These are phyloP conservation scores for Petrolisthes cinctipes DNA, from an alignment of 2,888 invertebrate genomes.

Conservation along the genomic window DNA sequence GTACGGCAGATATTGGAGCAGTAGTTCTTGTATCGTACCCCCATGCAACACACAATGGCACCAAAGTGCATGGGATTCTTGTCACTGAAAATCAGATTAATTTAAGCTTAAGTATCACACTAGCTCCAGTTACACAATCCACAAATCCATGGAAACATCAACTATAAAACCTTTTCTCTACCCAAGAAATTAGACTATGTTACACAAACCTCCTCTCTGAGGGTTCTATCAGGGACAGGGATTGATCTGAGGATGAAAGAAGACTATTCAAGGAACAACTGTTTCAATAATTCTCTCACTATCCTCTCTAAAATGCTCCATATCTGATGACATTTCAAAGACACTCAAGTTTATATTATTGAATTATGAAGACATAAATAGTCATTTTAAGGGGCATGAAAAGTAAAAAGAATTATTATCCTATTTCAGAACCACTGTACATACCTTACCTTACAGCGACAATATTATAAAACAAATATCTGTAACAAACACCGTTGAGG, in stretches of 20 bases:
- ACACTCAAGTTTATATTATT: neutral
- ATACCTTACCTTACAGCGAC: neutral
- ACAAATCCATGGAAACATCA: too few species aligned
- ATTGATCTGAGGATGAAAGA: too few species aligned
- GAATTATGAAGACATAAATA: neutral
- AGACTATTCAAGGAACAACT: too few species aligned
- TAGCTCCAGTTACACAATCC: too few species aligned
- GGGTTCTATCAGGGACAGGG: too few species aligned
- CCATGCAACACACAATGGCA: conserved; percentile 93
- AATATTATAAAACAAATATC: neutral
- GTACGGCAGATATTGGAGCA: conserved; percentile 98
- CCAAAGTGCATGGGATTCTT: conserved; percentile 96
- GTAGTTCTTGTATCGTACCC: conserved; percentile 95
- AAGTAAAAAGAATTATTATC: neutral
- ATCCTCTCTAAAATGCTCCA: too few species aligned
- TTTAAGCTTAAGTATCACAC: too few species aligned
- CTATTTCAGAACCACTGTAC: neutral
- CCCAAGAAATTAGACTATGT: too few species aligned
- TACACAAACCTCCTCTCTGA: too few species aligned
- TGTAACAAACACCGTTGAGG: neutral
- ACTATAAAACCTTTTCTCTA: too few species aligned
- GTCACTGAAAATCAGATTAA: conserved; percentile 73
- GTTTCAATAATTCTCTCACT: too few species aligned
- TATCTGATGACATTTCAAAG: neutral
- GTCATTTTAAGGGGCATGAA: neutral